phyloP scores from a whole-genome alignment of 2,113 vertebrate species.

The Rostratula benghalensis region DNA sequence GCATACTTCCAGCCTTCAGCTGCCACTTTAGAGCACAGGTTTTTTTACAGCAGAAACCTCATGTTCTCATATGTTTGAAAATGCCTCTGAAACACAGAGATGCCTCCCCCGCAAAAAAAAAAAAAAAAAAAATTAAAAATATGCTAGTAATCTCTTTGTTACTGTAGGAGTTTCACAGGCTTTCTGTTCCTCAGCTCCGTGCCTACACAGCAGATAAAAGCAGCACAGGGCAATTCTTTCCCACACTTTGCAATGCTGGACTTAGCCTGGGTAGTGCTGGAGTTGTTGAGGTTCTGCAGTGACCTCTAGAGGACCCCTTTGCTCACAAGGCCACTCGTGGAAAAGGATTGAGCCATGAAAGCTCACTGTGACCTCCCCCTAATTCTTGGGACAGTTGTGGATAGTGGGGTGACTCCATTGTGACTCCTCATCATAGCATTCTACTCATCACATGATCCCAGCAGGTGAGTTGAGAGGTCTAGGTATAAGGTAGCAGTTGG shows the following conservation, averaged over 20 bases:
- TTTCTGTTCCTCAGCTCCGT: not conserved
- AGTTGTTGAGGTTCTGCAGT: not conserved
- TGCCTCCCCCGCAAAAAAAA: no score
- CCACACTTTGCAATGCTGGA: not conserved
- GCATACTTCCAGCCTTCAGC: not conserved
- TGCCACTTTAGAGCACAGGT: not conserved
- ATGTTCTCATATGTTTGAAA: not conserved
- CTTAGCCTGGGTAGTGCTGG: not conserved
- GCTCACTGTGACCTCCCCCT: not conserved
- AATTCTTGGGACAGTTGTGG: not conserved
- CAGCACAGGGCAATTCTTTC: not conserved
- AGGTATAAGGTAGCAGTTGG: not conserved
- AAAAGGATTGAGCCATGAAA: not conserved
- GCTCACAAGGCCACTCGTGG: not conserved
- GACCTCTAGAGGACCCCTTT: not conserved
- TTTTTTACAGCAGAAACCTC: not conserved
- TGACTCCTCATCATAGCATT: not conserved
- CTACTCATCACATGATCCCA: not conserved
- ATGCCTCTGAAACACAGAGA: not conserved
- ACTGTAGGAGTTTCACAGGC: not conserved
- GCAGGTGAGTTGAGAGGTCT: not conserved
- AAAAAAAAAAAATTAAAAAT: no score
- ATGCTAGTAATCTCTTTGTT: not conserved
- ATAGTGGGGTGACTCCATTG: not conserved
- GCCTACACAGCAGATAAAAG: not conserved